Conservation (phyloP, 2,888 invertebrate species). For the Lymantria monacha region DNA sequence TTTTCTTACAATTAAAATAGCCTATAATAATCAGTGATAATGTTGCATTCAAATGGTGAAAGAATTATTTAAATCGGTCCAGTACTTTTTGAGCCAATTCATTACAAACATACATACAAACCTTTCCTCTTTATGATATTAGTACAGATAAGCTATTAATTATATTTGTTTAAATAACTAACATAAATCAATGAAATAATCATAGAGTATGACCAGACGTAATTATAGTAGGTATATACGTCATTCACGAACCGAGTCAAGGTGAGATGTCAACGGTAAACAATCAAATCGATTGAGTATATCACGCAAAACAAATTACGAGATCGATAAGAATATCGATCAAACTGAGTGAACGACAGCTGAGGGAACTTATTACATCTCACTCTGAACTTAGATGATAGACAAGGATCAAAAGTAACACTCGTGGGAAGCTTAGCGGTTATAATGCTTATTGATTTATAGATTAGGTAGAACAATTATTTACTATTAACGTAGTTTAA, state of each 20-base stretch:
- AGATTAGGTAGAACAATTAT: constrained; percentile 4
- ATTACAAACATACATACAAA: no score
- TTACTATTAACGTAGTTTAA: background rate
- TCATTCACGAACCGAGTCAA: constrained; percentile 29
- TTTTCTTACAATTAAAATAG: no score
- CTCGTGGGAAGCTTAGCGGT: background rate
- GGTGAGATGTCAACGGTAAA: constrained; percentile 39
- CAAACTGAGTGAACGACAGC: constrained; percentile 6
- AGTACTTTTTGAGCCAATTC: no score
- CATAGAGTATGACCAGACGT: background rate
- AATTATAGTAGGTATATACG: constrained; percentile 1
- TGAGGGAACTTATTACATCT: constrained; percentile 3
- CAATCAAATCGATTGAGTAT: constrained; percentile 34
- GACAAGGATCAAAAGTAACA: background rate
- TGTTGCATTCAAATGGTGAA: no score
- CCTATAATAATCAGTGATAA: no score
- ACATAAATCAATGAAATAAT: background rate
- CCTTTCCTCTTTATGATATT: no score
- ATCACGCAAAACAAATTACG: constrained; percentile 40
- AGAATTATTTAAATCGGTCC: no score
- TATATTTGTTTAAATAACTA: background rate
- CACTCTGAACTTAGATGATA: background rate
- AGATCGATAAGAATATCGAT: constrained; percentile 25
- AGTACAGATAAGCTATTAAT: no score
- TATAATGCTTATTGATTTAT: constrained; percentile 2